Base-by-base conservation (phyloP, 2,888 invertebrate species). In the Nemoura dubitans region DNA sequence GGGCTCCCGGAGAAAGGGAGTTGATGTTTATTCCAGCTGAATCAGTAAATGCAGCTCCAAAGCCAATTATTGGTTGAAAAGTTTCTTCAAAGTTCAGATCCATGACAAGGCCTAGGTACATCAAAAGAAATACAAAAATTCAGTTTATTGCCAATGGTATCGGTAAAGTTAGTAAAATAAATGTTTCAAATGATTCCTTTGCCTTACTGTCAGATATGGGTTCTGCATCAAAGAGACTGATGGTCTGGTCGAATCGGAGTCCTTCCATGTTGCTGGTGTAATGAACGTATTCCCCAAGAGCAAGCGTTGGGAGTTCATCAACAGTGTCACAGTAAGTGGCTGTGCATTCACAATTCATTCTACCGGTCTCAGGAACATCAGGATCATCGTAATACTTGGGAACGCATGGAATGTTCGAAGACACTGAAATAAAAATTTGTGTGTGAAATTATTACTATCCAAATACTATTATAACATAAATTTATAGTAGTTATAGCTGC, bases 21-120 rank as follows among this genome's bases (percentile, higher is more conserved):
- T 90, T 89, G 86, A 92, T 90, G 88, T 92, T 92, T 25, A 92
- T 91, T 7, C 92, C 92, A 6, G 91, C 91, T 21, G 92, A 90
- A 89, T 92, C 92, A 1, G 92, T 92, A 89, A 93, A 92, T 0
- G 92, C 92, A 14, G 92, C 92, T 26, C 92, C 92, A 89, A 92
- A 92, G 0, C 92, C 92, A 85, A 91, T 88, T 7, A 92, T 91
- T 5, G 88, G 89, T 89, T 92, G 92, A 77, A 89, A 90, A 0
- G 88, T 85, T 36, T 82, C 78, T 16, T 85, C 77, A 16, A 59
- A 83, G 42, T 89, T 86, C 29, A 89, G 77, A 6, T 29, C 78
- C 43, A 89, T 86, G n/a, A 16, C 28, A 28, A 86, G 42, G 29
- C 87, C 88, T 87, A 85, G 27, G n/a, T n/a, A n/a, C n/a, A n/a